Base-by-base conservation (phyloP, 2,888 invertebrate species). In the Melipona bicolor region DNA sequence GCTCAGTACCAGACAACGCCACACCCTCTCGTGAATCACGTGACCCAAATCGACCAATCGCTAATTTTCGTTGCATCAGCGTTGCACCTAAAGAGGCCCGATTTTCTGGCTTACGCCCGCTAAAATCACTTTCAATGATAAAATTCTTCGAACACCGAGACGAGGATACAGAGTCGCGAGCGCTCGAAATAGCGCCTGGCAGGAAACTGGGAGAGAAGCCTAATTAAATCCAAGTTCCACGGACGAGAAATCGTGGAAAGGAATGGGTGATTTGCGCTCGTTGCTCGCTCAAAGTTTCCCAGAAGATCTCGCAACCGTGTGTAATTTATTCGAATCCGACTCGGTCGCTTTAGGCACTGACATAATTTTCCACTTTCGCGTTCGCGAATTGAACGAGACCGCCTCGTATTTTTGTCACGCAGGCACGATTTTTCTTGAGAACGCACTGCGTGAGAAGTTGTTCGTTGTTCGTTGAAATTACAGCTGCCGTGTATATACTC, bases 171-270 rank as follows among this genome's bases (percentile, higher is more conserved):
- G 61, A 61, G n/a, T 69, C 32, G 62, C 59, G n/a, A 36, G 36
- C 24, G 24, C 27, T 19, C 13, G 50, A 24, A 61, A 61, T 52
- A 15, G 32, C 50, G 6, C 49, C 11, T 27, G 32, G 56, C 49
- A 19, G 27, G 36, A 0, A 32, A 32, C 17, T 36, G 17, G 4
- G 19, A 0, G 17, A 17, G n/a, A 3, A 36, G 68, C n/a, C 49
- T 43, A 68, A 76, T 68, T 76, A 68, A 59, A 68, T 76, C 32
- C 32, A 49, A 50, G 17, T 56, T 49, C 32, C 4, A 49, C 43
- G 43, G 6, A 49, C 21, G 56, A 5, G n/a, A 36, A 36, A 11
- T 5, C 6, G 24, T 19, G 19, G 36, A 43, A 43, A 19, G 6
- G 49, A 21, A 43, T 1, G 43, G 11, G 43, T 61, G 21, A 61